Percentiles rank a stretch among this genome's conserved stretches.
phyloP scores from a whole-genome alignment of 2,888 invertebrate species.

The Caenorhabditis doughertyi region DNA sequence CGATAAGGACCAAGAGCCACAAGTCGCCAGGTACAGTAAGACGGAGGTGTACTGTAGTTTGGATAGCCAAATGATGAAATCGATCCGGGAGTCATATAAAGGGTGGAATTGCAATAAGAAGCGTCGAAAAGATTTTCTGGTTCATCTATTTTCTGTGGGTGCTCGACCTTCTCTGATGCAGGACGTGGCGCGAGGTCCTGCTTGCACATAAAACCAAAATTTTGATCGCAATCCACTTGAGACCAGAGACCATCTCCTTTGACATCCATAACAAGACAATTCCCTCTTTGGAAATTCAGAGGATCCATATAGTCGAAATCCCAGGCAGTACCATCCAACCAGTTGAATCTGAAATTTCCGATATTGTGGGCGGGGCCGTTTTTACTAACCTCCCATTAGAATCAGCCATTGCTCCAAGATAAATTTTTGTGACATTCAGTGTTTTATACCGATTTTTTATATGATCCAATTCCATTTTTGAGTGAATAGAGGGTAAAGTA shows the following conservation, averaged over 20 bases:
- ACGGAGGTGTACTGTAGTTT: not conserved
- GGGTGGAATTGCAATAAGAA: constrained; percentile 24
- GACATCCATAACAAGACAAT: constrained; percentile 25
- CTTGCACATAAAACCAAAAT: constrained; percentile 21
- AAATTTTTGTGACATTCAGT: not conserved
- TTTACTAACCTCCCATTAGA: not conserved
- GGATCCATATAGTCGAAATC: constrained; percentile 35
- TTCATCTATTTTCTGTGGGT: not conserved
- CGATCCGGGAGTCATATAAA: constrained; percentile 9
- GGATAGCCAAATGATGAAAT: constrained; percentile 22
- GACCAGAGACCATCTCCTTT: constrained; percentile 15
- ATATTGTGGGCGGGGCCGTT: too few relatives aligned
- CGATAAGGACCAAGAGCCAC: constrained; percentile 22
- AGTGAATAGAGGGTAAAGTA: constrained; percentile 21
- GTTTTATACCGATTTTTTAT: constrained; percentile 10
- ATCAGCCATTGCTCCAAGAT: not conserved
- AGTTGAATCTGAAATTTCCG: constrained; percentile 12
- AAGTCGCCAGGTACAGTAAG: constrained; percentile 17
- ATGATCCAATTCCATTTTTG: constrained; percentile 19
- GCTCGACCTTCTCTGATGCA: too few relatives aligned
- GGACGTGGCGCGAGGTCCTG: not conserved
- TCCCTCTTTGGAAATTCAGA: constrained; percentile 1
- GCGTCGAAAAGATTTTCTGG: not conserved
- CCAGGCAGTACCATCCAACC: constrained; percentile 9
- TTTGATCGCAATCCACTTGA: constrained; percentile 9